phyloP scores from a whole-genome alignment of 1,140 invertebrate genomes.

The Muscidifurax raptorellus region DNA sequence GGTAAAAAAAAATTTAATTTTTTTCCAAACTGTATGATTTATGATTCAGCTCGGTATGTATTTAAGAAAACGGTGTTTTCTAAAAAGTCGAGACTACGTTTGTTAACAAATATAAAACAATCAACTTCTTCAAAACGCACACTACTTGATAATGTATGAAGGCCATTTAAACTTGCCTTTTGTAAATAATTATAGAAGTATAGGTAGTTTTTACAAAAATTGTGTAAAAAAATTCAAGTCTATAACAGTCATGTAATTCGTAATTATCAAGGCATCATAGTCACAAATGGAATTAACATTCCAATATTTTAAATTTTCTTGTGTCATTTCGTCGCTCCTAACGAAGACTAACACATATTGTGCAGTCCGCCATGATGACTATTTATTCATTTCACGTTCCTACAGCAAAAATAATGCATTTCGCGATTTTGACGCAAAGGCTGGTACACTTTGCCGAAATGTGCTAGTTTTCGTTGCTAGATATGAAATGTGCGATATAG shows the following conservation, averaged over 20 bases:
- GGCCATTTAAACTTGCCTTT: slow-evolving; percentile 25
- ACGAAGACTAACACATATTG: too few relatives aligned
- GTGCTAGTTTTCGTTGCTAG: too few relatives aligned
- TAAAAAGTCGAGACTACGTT: neutral
- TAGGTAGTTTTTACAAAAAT: slow-evolving; percentile 17
- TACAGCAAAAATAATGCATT: too few relatives aligned
- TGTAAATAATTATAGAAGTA: slow-evolving; percentile 28
- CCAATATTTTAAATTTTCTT: neutral
- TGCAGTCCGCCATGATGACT: too few relatives aligned
- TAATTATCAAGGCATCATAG: neutral
- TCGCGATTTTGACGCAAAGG: too few relatives aligned
- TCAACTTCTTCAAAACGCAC: neutral
- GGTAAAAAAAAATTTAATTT: neutral
- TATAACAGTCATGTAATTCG: neutral
- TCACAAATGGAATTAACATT: neutral
- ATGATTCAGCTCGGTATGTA: neutral
- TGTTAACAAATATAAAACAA: neutral
- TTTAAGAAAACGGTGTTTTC: neutral
- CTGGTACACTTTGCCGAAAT: too few relatives aligned
- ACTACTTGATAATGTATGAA: neutral
- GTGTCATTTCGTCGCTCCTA: too few relatives aligned
- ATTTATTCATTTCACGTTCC: too few relatives aligned
- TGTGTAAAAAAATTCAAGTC: slow-evolving; percentile 6
- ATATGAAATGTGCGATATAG: too few relatives aligned
- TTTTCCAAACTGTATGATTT: neutral